These are phyloP conservation scores for Urocitellus parryii DNA, from an alignment of 2,113 vertebrate species.

Conservation along the genomic window DNA sequence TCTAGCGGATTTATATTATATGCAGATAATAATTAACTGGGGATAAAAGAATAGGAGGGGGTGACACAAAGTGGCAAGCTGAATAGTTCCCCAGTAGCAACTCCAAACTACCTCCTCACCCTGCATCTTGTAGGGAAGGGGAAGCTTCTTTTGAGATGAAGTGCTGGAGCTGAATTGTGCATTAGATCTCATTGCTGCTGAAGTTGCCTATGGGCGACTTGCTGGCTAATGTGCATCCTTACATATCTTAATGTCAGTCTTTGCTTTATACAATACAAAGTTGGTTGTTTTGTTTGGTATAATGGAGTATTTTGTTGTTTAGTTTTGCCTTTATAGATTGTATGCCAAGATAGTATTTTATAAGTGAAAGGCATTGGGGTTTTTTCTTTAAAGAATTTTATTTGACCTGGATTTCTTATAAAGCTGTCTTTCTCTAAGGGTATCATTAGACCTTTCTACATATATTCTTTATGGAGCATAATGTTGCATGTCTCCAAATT, in stretches of 20 bases:
- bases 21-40: constrained; percentile 68
- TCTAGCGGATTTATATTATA: constrained; percentile 59
- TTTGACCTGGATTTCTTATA: constrained; percentile 62
- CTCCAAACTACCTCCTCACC: background rate
- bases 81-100: background rate
- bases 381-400: constrained; percentile 62
- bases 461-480: constrained; percentile 46
- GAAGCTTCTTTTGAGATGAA: background rate
- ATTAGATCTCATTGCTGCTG: constrained; percentile 46
- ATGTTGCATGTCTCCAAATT: constrained; percentile 71
- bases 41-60: constrained; percentile 34
- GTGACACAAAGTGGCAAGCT: background rate
- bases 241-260: background rate
- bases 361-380: constrained; percentile 63
- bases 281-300: constrained; percentile 50
- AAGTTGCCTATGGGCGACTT: background rate
- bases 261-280: background rate
- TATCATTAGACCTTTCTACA: constrained; percentile 44
- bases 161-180: background rate
- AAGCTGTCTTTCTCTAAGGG: constrained; percentile 56
- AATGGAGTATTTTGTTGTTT: constrained; percentile 28
- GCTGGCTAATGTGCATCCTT: background rate
- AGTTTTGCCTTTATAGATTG: constrained; percentile 41
- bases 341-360: constrained; percentile 57
- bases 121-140: background rate